A percentile compares a stretch with the other conserved stretches of the same genome.
These are phyloP conservation scores for Ictalurus punctatus DNA, from an alignment of 2,113 vertebrate genomes.

Conservation along the genomic window DNA sequence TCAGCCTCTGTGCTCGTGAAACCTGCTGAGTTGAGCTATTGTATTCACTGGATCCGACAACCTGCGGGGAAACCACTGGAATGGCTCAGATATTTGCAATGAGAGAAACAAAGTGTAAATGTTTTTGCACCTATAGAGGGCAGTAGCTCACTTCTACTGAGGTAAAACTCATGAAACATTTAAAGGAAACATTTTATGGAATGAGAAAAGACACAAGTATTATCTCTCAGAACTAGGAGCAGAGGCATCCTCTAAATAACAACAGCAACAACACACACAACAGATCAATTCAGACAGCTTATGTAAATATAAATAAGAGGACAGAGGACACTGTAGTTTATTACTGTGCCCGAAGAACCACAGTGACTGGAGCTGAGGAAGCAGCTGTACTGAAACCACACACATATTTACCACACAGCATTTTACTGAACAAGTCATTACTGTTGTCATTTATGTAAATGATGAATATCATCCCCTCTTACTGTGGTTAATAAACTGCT, in stretches of 20 bases:
- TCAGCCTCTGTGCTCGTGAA: too few relatives aligned
- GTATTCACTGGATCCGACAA: too few relatives aligned
- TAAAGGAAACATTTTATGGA: neutral
- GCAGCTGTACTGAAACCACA: neutral
- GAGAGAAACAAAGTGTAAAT: neutral
- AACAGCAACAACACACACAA: neutral
- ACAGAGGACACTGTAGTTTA: too few relatives aligned
- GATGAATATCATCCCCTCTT: neutral
- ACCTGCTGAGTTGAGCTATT: too few relatives aligned
- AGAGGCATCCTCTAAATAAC: neutral
- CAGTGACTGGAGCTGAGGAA: constrained; percentile 1
- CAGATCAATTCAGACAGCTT: neutral
- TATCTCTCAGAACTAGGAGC: neutral
- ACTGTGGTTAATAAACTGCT: neutral
- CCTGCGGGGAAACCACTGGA: too few relatives aligned
- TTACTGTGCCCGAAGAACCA: too few relatives aligned
- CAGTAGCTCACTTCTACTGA: neutral
- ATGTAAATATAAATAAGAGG: too few relatives aligned
- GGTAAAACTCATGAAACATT: neutral
- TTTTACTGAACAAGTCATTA: too few relatives aligned
- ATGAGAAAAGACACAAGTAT: neutral
- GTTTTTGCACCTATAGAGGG: neutral
- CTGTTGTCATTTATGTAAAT: too few relatives aligned
- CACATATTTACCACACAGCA: neutral
- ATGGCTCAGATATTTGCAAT: neutral